These are phyloP conservation scores for Sciurus carolinensis DNA, from an alignment of 2,797 vertebrate genomes.

Conservation along the genomic window DNA sequence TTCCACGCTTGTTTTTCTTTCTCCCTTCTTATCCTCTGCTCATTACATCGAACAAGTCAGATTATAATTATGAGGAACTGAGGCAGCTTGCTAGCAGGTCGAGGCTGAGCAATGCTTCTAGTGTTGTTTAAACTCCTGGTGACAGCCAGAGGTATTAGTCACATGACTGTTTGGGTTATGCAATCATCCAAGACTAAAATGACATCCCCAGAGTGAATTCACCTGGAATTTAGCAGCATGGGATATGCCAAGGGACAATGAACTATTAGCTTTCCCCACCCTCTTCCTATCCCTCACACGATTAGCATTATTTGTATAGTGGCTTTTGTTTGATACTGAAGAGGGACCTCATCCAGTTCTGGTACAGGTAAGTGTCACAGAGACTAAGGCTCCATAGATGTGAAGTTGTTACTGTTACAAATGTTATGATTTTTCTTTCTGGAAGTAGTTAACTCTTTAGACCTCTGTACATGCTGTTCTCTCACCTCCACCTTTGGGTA, in stretches of 20 bases:
- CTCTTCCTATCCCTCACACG: not conserved
- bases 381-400: not conserved
- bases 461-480: not conserved
- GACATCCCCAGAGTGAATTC: slow-evolving; percentile 53
- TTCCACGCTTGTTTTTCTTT: slow-evolving; percentile 65
- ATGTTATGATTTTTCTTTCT: not conserved
- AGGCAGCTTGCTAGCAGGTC: not conserved
- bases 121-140: not conserved
- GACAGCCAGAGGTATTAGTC: slow-evolving; percentile 62
- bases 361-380: not conserved
- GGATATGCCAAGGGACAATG: slow-evolving; percentile 35
- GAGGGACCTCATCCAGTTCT: slow-evolving; percentile 2
- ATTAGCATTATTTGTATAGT: slow-evolving; percentile 2
- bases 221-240: not conserved
- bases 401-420: not conserved
- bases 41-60: not conserved
- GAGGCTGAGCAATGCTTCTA: not conserved
- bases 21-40: slow-evolving; percentile 39
- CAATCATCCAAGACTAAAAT: not conserved
- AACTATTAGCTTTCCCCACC: not conserved
- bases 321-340: slow-evolving; percentile 21
- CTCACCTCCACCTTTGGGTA: not conserved
- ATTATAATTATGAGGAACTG: not conserved
- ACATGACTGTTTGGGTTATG: slow-evolving; percentile 4
- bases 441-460: not conserved